Evolutionary conservation across 2,113 vertebrate genomes (phyloP).

Genomic region (Alexandromys fortis): DNA sequence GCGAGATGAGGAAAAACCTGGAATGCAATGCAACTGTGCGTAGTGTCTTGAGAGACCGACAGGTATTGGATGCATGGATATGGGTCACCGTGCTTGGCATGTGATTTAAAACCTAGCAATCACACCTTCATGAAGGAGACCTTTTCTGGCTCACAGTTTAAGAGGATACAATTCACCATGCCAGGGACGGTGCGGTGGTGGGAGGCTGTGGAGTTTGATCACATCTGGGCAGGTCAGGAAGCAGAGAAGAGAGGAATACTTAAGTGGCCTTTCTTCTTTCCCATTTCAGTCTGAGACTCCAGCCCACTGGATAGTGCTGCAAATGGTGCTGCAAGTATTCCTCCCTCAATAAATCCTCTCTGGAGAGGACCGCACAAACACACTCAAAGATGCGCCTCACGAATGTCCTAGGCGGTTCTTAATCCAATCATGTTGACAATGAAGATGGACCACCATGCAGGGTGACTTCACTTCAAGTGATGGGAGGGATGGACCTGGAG

Average conservation of each 20-base stretch:
- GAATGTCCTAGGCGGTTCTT: neutral
- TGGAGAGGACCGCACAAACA: neutral
- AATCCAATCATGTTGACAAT: neutral
- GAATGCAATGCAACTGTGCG: neutral
- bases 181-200: neutral
- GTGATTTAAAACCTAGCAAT: neutral
- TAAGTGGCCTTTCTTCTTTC: too few relatives aligned
- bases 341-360: neutral
- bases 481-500: neutral
- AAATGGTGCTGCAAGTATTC: too few relatives aligned
- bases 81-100: neutral
- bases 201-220: neutral
- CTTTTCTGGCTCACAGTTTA: neutral
- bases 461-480: neutral
- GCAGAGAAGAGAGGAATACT: neutral
- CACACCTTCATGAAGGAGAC: neutral
- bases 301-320: neutral
- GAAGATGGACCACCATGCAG: neutral
- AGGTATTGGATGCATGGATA: neutral
- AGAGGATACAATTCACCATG: neutral
- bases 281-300: neutral
- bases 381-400: neutral
- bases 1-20: neutral
- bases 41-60: neutral
- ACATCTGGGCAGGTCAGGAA: neutral